Evolutionary conservation across 2,888 invertebrate species (phyloP).

Genomic region (Epinotia demarniana): DNA sequence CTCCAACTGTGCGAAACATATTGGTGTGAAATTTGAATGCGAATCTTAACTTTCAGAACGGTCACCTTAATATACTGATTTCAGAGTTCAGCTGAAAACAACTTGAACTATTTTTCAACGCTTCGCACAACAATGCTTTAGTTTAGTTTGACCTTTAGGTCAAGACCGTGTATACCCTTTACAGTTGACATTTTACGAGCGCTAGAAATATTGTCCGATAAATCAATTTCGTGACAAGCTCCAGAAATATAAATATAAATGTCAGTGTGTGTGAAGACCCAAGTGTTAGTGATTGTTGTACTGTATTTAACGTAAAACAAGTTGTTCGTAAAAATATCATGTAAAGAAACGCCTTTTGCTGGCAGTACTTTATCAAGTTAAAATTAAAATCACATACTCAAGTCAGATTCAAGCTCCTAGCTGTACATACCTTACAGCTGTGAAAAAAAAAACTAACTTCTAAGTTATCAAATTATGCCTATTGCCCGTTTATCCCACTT

Average conservation of each 20-base stretch:
- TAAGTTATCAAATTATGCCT: no score
- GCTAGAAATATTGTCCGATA: constrained; percentile 4
- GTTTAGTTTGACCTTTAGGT: constrained; percentile 11
- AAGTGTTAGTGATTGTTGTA: not conserved
- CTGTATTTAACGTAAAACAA: not conserved
- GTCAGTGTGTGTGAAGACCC: not conserved
- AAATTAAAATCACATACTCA: no score
- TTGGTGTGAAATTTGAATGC: no score
- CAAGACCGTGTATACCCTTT: not conserved
- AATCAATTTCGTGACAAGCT: constrained; percentile 7
- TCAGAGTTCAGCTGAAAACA: not conserved
- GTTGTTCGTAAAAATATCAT: not conserved
- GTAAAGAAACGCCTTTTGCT: not conserved
- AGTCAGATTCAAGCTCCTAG: no score
- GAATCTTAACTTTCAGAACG: no score
- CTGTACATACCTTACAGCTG: no score
- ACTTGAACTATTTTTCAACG: not conserved
- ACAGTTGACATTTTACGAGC: constrained; percentile 18
- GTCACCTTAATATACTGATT: not conserved
- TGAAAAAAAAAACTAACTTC: no score
- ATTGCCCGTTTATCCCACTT: no score
- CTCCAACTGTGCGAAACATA: no score
- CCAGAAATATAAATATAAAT: not conserved
- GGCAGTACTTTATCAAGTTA: no score
- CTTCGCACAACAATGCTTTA: not conserved